A percentile compares a stretch with the other conserved stretches of the same genome.
These are phyloP conservation scores for Fulica atra DNA, from an alignment of 2,113 vertebrate species.

Conservation along the genomic window DNA sequence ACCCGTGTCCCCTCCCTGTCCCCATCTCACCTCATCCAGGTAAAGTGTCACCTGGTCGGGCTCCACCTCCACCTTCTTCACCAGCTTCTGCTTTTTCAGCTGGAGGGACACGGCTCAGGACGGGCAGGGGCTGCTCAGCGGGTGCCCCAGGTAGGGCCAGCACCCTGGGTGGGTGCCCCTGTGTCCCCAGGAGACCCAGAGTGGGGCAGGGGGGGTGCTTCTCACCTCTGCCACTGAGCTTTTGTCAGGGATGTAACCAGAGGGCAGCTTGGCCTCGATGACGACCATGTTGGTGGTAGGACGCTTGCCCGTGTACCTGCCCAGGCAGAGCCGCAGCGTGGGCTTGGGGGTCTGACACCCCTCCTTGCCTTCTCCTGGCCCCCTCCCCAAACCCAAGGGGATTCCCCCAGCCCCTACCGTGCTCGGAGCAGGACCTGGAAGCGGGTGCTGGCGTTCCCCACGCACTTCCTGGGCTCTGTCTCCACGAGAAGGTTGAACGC, in stretches of 20 bases:
- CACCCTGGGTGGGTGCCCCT: neutral
- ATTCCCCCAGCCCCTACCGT: neutral
- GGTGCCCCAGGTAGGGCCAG: neutral
- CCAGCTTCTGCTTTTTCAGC: conserved; percentile 1
- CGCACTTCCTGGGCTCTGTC: neutral
- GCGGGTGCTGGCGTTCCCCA: fast-evolving
- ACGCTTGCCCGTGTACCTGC: conserved; percentile 72
- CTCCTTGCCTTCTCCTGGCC: neutral
- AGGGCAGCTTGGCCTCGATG: conserved; percentile 80
- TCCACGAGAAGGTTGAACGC: neutral
- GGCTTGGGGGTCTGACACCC: neutral
- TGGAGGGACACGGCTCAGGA: neutral
- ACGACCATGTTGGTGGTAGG: conserved; percentile 83
- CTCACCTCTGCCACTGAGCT: conserved; percentile 69
- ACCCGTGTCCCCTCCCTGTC: neutral
- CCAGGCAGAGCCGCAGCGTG: neutral
- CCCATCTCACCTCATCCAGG: conserved; percentile 49
- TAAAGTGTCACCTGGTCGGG: conserved; percentile 35
- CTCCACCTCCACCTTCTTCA: conserved; percentile 60
- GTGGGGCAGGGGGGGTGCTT: fast-evolving
- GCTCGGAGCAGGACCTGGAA: conserved; percentile 4
- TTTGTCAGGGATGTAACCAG: conserved; percentile 73
- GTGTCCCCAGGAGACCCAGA: fast-evolving
- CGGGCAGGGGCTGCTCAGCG: neutral
- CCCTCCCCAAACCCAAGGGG: fast-evolving